These are phyloP conservation scores for Sipunculus nudus DNA, from an alignment of 2,888 invertebrate species.

Conservation along the genomic window DNA sequence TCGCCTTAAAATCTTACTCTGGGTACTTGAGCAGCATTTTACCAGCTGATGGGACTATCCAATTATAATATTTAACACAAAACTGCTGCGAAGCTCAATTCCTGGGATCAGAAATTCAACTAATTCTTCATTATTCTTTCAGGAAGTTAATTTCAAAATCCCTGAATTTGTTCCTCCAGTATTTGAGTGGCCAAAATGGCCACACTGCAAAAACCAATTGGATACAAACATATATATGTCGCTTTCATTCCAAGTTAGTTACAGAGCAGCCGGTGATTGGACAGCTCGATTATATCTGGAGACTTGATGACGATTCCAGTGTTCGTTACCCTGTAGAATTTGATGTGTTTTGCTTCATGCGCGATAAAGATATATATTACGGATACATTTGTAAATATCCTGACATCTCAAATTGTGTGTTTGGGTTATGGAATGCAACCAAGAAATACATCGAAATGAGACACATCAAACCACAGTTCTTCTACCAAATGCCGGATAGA, in stretches of 20 bases:
- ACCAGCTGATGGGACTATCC: constrained; percentile 35
- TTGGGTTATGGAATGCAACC: constrained; percentile 34
- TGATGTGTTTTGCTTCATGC: constrained; percentile 39
- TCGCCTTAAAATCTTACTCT: constrained; percentile 9
- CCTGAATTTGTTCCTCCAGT: no score
- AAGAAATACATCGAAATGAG: constrained; percentile 15
- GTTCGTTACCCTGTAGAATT: constrained; percentile 23
- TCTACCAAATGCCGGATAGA: constrained; percentile 22
- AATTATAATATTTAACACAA: constrained; percentile 39
- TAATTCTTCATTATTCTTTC: constrained; percentile 29
- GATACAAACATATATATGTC: constrained; percentile 42
- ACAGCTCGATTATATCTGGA: constrained; percentile 36
- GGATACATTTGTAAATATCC: constrained; percentile 31
- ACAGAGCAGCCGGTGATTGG: constrained; percentile 31
- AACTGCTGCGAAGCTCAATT: constrained; percentile 4
- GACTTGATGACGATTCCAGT: constrained; percentile 41
- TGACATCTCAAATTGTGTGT: constrained; percentile 21
- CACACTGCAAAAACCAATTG: no score
- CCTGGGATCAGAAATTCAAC: constrained; percentile 7
- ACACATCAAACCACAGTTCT: constrained; percentile 18
- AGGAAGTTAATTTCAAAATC: constrained; percentile 22
- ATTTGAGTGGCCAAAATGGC: no score
- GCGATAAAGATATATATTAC: constrained; percentile 19
- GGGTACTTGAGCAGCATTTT: constrained; percentile 26
- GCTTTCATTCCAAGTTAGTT: constrained; percentile 37